A percentile compares a stretch with the other conserved stretches of the same genome.
Evolutionary conservation across 1,140 invertebrate genomes (phyloP).

Genomic region (Drosophila prosaltans): DNA sequence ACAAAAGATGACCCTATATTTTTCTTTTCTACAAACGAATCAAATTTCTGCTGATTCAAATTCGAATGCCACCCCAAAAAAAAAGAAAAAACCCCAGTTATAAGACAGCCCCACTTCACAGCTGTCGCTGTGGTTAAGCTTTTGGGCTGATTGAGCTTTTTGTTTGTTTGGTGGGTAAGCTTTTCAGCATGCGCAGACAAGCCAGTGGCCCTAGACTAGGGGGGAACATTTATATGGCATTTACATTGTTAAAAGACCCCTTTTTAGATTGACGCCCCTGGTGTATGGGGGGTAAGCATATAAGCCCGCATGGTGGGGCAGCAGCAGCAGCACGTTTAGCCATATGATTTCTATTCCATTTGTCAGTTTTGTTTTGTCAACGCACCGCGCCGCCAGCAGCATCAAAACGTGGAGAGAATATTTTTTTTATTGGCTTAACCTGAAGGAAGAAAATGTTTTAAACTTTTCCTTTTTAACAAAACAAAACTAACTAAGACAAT

Average conservation of each 20-base stretch:
- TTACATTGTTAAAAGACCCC: neutral
- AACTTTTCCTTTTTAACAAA: neutral
- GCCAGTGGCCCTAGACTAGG: neutral
- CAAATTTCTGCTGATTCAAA: neutral
- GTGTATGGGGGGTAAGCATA: neutral
- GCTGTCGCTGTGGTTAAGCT: constrained; percentile 1
- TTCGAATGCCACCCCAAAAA: neutral
- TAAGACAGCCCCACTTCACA: neutral
- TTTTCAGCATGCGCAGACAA: constrained; percentile 3
- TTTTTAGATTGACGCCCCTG: neutral
- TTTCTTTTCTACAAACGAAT: no score
- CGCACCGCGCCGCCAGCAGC: constrained; percentile 8
- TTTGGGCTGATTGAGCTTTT: constrained; percentile 7
- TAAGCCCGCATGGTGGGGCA: neutral
- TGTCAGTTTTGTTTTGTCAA: constrained; percentile 12
- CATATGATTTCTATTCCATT: constrained; percentile 10
- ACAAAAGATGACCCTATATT: no score
- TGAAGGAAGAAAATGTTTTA: neutral
- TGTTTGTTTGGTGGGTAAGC: neutral
- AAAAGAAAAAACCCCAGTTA: neutral
- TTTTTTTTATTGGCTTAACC: no score
- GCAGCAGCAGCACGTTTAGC: constrained; percentile 2
- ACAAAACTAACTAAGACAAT: neutral
- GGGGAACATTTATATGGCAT: neutral
- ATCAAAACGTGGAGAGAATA: constrained; percentile 30